A percentile compares a stretch with the other conserved stretches of the same genome.
These are phyloP conservation scores for Limnephilus rhombicus DNA, from an alignment of 2,888 invertebrate genomes.

Conservation along the genomic window DNA sequence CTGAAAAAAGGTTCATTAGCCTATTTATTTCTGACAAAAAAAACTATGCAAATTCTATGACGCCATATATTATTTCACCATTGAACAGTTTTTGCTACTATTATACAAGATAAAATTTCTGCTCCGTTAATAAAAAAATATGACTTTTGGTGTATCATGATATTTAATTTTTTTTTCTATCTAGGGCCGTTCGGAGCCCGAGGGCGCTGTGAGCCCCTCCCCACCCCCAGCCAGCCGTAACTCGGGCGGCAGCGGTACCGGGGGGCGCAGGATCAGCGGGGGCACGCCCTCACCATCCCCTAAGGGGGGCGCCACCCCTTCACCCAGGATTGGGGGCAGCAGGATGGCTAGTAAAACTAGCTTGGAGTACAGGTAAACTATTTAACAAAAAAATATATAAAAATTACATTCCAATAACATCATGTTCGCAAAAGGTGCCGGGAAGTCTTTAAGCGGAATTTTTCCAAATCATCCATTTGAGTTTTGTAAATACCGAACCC, in stretches of 20 bases:
- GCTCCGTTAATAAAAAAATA: not conserved
- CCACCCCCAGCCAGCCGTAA: conserved; percentile 75
- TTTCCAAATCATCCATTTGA: too few relatives aligned
- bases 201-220: conserved; percentile 83
- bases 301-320: conserved; percentile 51
- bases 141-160: not conserved
- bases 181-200: conserved; percentile 83
- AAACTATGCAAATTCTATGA: not conserved
- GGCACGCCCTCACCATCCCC: conserved; percentile 25
- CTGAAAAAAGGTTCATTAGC: not conserved
- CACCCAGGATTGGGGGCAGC: conserved; percentile 43
- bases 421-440: too few relatives aligned
- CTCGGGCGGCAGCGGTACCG: conserved; percentile 64
- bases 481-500: too few relatives aligned
- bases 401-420: not conserved
- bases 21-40: not conserved
- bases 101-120: not conserved
- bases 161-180: conserved; percentile 62
- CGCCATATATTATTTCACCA: too few relatives aligned
- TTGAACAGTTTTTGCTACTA: not conserved
- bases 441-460: too few relatives aligned
- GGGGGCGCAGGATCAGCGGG: conserved; percentile 67
- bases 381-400: not conserved
- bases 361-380: conserved; percentile 44
- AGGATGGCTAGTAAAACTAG: conserved; percentile 20